Evolutionary conservation across 2,113 vertebrate species (phyloP).

Genomic region (Odobenus rosmarus): DNA sequence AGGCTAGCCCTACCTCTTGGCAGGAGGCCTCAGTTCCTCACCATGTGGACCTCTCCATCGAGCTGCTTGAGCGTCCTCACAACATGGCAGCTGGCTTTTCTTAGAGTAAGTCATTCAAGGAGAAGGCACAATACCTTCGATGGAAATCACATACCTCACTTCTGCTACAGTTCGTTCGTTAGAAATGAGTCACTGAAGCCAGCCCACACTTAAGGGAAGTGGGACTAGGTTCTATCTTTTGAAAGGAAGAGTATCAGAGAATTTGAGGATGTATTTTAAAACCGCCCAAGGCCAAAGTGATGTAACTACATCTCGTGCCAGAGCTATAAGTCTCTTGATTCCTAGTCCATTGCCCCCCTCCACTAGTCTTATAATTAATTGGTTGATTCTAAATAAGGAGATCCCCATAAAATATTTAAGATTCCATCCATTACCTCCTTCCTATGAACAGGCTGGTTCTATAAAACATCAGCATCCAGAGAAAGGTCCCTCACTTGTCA

Average conservation of each 20-base stretch:
- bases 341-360: constrained; percentile 59
- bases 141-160: neutral
- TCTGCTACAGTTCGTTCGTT: neutral
- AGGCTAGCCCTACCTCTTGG: neutral
- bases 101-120: neutral
- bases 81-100: neutral
- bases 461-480: neutral
- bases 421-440: constrained; percentile 59
- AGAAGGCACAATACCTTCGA: neutral
- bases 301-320: constrained; percentile 56
- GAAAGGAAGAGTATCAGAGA: neutral
- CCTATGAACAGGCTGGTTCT: constrained; percentile 54
- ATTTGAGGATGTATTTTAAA: neutral
- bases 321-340: constrained; percentile 45
- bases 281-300: neutral
- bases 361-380: constrained; percentile 62
- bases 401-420: constrained; percentile 66
- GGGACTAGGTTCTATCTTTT: neutral
- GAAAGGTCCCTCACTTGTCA: constrained; percentile 12
- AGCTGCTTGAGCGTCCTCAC: neutral
- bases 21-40: neutral
- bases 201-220: neutral
- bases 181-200: neutral
- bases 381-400: constrained; percentile 72
- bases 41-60: neutral